Evolutionary conservation across 2,113 vertebrate genomes (phyloP), one percentile per base, ranked within the genome.

Genomic region (Lasiurus cinereus): DNA sequence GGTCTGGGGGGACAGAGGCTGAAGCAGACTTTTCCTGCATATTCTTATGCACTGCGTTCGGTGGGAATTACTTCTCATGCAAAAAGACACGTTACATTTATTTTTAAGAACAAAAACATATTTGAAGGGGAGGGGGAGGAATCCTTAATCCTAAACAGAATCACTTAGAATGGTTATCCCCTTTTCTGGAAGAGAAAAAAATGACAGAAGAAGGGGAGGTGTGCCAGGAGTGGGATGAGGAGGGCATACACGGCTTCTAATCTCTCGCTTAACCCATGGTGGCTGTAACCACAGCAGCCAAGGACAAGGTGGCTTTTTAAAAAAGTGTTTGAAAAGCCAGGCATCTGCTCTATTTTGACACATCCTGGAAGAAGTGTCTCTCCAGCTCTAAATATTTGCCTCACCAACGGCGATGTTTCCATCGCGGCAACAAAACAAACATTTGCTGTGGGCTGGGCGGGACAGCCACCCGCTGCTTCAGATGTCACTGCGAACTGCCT

Each of bases 341-440:
- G 76, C 95, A 89, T 39, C 39, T 5, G 95, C 83, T 97, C 90
- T 92, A 80, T 93, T 97, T 77, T 91, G 95, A 97, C 92, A 96
- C 96, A 91, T 91, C 92, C 95, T 95, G 85, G 85, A 83, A 83
- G 88, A 88, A 97, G 88, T 95, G 92, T 86, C 97, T 96, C 92
- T 93, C 83, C 83, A 39, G 88, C 85, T 95, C 94, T 88, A 95
- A 96, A 96, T 92, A 97, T 97, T 91, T 94, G 94, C 92, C 94
- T 96, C 94, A 73, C 88, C 90, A 85, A 83, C 88, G 94, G 91
- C 92, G 90, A 94, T 89, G 82, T 95, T 96, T 95, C 94, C 83
- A 92, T 88, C 78, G 36, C 73, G 76, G 91, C 96, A 96, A 83
- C 39, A 96, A 91, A 97, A 83, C 95, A 94, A 96, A 92, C 90